phyloP scores from a whole-genome alignment of 2,888 invertebrate species.

The Pristionchus japonicus region DNA sequence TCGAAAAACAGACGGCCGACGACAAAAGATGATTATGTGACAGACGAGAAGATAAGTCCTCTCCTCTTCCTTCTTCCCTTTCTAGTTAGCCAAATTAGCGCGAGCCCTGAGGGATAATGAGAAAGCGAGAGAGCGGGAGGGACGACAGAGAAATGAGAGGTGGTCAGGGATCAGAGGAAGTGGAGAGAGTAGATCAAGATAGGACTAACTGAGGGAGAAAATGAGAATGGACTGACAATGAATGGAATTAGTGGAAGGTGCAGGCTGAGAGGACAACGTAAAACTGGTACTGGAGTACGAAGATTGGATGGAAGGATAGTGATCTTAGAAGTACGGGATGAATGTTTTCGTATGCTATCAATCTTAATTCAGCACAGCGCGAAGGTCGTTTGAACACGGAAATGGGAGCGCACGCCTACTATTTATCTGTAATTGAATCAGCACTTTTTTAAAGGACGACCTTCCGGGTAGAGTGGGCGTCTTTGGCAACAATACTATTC shows the following conservation, averaged over 20 bases:
- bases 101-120: background rate
- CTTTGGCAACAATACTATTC: background rate
- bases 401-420: background rate
- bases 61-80: constrained; percentile 12
- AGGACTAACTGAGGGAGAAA: constrained; percentile 1
- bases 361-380: background rate
- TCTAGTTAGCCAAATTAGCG: constrained; percentile 42
- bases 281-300: background rate
- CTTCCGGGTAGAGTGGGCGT: background rate
- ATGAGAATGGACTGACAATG: constrained; percentile 2
- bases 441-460: background rate
- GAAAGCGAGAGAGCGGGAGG: background rate
- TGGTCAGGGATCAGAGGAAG: background rate
- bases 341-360: background rate
- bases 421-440: constrained; percentile 33
- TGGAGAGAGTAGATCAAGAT: constrained; percentile 22
- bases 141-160: background rate
- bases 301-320: background rate
- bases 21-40: constrained; percentile 25
- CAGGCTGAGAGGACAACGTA: background rate
- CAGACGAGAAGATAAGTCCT: constrained; percentile 29
- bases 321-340: background rate
- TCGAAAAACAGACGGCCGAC: background rate
- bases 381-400: background rate
- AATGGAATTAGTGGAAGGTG: constrained; percentile 13